These are phyloP conservation scores for Panurus biarmicus DNA, from an alignment of 2,113 vertebrate genomes.

Conservation along the genomic window DNA sequence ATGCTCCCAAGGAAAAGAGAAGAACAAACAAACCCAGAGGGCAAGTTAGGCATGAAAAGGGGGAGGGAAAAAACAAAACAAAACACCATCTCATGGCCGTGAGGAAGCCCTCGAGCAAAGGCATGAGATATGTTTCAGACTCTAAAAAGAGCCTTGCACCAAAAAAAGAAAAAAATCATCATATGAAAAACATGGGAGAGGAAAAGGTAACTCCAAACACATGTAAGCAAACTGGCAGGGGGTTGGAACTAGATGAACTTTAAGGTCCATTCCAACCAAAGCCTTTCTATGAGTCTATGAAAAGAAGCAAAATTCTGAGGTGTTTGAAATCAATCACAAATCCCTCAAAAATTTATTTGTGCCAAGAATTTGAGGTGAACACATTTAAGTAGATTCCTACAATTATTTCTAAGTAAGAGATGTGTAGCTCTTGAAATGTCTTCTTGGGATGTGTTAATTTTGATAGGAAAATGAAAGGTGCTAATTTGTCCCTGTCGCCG, in stretches of 20 bases:
- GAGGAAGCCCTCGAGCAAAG: not conserved
- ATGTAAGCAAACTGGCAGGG: not conserved
- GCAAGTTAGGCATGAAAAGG: not conserved
- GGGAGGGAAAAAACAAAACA: not conserved
- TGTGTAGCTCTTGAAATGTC: not conserved
- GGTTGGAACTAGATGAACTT: not conserved
- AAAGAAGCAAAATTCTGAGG: not conserved
- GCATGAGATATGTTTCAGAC: not conserved
- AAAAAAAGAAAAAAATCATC: not conserved
- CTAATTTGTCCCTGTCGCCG: conserved; percentile 39
- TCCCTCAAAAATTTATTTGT: not conserved
- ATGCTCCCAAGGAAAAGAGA: not conserved
- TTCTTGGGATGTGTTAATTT: conserved; percentile 24
- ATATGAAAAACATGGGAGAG: not conserved
- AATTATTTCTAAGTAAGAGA: not conserved
- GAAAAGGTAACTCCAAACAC: not conserved
- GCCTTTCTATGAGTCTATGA: not conserved
- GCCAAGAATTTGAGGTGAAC: not conserved
- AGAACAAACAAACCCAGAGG: not conserved
- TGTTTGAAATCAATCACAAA: not conserved
- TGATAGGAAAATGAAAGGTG: conserved; percentile 41
- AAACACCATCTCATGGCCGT: not conserved
- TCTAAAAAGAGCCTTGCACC: not conserved
- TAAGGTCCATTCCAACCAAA: not conserved
- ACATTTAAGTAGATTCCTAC: not conserved